These are phyloP conservation scores for Arrhamphus sclerolepis DNA, from an alignment of 2,797 vertebrate genomes.

Conservation along the genomic window DNA sequence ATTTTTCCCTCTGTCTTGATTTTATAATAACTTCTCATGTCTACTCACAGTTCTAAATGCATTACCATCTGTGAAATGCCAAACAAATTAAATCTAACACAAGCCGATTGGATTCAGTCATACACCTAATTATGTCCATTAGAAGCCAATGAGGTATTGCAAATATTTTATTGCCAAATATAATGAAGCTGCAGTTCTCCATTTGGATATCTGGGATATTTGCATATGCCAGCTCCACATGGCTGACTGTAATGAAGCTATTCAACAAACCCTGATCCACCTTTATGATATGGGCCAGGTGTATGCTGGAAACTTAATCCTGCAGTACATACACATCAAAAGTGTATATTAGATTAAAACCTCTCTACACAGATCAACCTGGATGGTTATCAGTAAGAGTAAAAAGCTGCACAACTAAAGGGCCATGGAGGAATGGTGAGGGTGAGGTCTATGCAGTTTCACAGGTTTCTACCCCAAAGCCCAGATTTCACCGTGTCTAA, in stretches of 20 bases:
- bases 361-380: slow-evolving; percentile 36
- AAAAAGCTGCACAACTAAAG: slow-evolving; percentile 33
- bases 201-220: slow-evolving; percentile 73
- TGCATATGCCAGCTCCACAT: slow-evolving; percentile 62
- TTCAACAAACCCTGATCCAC: slow-evolving; percentile 50
- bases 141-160: slow-evolving; percentile 84
- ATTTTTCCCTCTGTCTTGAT: slow-evolving; percentile 63
- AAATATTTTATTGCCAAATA: slow-evolving; percentile 84
- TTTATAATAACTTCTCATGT: slow-evolving; percentile 75
- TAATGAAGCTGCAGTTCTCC: slow-evolving; percentile 81
- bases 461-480: slow-evolving; percentile 60
- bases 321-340: slow-evolving; percentile 35
- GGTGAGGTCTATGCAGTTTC: slow-evolving; percentile 50
- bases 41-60: slow-evolving; percentile 75
- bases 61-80: slow-evolving; percentile 82
- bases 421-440: slow-evolving; percentile 35
- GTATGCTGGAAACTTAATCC: slow-evolving; percentile 38
- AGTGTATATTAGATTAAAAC: slow-evolving; percentile 42
- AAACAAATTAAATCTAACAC: slow-evolving; percentile 85
- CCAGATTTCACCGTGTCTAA: slow-evolving; percentile 61
- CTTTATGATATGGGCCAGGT: slow-evolving; percentile 50
- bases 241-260: slow-evolving; percentile 56
- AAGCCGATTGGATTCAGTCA: slow-evolving; percentile 79
- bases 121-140: slow-evolving; percentile 82
- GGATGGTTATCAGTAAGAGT: slow-evolving; percentile 43